Evolutionary conservation across 2,113 vertebrate genomes (phyloP).

Genomic region (Vulpes ferrilata): DNA sequence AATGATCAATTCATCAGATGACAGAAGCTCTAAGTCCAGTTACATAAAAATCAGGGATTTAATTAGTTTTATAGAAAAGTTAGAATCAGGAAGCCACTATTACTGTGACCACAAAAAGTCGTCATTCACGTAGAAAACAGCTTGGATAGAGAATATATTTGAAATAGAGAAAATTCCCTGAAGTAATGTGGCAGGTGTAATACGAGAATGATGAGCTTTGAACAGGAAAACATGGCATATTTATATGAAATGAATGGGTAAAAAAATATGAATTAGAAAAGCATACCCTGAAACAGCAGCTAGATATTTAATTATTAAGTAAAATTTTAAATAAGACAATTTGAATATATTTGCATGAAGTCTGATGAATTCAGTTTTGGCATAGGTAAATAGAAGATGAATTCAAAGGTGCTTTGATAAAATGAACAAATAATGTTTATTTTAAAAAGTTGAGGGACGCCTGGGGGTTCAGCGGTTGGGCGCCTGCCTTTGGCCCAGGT

Average conservation of each 20-base stretch:
- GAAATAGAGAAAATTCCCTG: neutral
- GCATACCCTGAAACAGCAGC: neutral
- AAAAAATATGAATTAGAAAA: neutral
- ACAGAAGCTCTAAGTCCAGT: constrained; percentile 59
- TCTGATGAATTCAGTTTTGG: neutral
- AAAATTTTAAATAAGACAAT: neutral
- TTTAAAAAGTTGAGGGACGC: neutral
- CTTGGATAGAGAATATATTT: neutral
- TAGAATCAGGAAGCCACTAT: neutral
- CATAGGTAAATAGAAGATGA: neutral
- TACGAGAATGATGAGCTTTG: neutral
- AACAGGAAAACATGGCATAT: neutral
- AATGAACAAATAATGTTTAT: neutral
- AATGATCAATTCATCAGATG: constrained; percentile 66
- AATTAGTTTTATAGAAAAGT: neutral
- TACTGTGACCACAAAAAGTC: neutral
- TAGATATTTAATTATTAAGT: neutral
- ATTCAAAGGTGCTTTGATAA: neutral
- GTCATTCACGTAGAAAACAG: neutral
- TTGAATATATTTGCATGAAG: neutral
- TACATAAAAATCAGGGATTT: constrained; percentile 54
- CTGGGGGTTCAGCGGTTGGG: neutral
- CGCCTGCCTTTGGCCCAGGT: neutral
- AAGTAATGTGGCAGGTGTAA: neutral
- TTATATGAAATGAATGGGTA: neutral